These are phyloP conservation scores for Melitaea athalia DNA, from an alignment of 2,888 invertebrate genomes.

Conservation along the genomic window DNA sequence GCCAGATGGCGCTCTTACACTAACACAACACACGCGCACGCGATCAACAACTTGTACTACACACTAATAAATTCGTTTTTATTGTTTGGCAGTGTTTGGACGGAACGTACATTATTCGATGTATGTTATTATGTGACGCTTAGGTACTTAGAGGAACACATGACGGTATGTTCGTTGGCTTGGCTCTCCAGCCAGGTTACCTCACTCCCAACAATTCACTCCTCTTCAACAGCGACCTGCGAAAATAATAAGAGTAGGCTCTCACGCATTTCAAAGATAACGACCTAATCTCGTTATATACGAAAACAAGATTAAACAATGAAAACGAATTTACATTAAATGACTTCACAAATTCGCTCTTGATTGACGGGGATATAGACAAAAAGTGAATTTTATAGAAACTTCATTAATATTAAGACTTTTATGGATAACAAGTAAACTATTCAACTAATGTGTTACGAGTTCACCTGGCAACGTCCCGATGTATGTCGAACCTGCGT, in stretches of 20 bases:
- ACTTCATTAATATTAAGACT: neutral
- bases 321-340: neutral
- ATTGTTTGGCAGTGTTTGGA: constrained; percentile 79
- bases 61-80: constrained; percentile 78
- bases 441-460: constrained; percentile 47
- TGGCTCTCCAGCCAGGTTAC: constrained; percentile 66
- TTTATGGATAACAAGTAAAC: neutral
- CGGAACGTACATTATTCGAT: constrained; percentile 79
- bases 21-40: constrained; percentile 56
- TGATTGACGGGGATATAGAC: neutral
- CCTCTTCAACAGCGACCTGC: constrained; percentile 79
- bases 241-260: constrained; percentile 69
- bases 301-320: neutral
- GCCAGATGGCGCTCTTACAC: constrained; percentile 66
- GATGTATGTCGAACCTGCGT: constrained; percentile 85
- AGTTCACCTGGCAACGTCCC: constrained; percentile 86
- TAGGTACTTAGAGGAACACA: constrained; percentile 75
- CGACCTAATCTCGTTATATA: neutral
- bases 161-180: constrained; percentile 52
- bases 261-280: constrained; percentile 69
- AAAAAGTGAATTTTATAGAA: neutral
- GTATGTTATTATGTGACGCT: constrained; percentile 58
- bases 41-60: constrained; percentile 57
- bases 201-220: constrained; percentile 72
- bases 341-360: neutral